These are phyloP conservation scores for Rhinoraja longicauda DNA, from an alignment of 2,797 vertebrate species.

Conservation along the genomic window DNA sequence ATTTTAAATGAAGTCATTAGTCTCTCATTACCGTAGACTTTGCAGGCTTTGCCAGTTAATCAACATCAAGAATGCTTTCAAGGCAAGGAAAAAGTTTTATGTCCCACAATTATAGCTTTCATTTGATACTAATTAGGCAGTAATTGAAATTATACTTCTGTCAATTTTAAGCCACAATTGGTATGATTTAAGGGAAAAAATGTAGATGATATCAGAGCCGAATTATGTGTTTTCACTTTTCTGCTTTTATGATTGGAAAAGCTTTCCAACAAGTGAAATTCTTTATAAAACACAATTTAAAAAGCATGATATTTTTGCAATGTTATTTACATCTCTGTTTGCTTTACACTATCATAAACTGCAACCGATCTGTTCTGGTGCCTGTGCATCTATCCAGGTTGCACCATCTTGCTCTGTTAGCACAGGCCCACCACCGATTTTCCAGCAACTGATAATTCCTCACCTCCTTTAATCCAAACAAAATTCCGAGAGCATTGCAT, in stretches of 20 bases:
- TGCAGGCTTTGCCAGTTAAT: conserved; percentile 30
- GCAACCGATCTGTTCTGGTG: neutral
- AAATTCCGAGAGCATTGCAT: too few relatives aligned
- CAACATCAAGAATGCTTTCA: conserved; percentile 36
- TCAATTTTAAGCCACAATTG: conserved; percentile 7
- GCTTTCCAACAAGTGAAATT: neutral
- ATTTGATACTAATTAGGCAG: conserved; percentile 36
- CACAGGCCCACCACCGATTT: too few relatives aligned
- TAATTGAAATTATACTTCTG: conserved; percentile 37
- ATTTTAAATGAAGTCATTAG: conserved; percentile 39
- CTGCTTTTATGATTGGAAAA: conserved; percentile 1
- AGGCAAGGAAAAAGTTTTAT: conserved; percentile 36
- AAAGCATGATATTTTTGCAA: neutral
- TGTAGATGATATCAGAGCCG: conserved; percentile 13
- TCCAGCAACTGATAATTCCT: too few relatives aligned
- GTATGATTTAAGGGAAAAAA: conserved; percentile 32
- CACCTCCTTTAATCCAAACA: too few relatives aligned
- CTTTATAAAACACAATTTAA: neutral
- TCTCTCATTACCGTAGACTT: conserved; percentile 25
- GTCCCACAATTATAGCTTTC: conserved; percentile 36
- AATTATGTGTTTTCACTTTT: conserved; percentile 35
- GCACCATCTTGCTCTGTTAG: neutral
- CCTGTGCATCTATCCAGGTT: neutral
- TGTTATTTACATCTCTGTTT: neutral
- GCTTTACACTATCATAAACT: neutral